phyloP scores from a whole-genome alignment of 2,888 invertebrate species.

The Volucella bombylans region DNA sequence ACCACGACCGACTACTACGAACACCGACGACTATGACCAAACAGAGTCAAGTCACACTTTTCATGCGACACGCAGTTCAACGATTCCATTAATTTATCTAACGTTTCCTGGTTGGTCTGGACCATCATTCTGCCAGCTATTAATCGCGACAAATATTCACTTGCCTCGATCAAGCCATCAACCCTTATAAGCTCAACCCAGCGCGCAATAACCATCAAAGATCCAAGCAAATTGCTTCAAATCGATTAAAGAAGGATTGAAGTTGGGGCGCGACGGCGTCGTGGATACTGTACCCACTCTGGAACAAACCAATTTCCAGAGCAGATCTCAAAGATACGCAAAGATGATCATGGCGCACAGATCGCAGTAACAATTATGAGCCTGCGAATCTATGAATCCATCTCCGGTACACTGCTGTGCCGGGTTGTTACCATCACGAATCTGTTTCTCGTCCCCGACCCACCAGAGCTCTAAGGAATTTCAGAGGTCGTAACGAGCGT shows the following conservation, averaged over 20 bases:
- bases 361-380: constrained; percentile 55
- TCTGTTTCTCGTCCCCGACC: neutral
- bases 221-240: constrained; percentile 17
- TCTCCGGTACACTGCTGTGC: neutral
- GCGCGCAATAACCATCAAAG: neutral
- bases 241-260: neutral
- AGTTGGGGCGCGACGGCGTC: neutral
- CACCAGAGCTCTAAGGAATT: constrained; percentile 49
- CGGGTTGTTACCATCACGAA: constrained; percentile 51
- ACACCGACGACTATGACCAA: neutral
- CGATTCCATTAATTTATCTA: constrained; percentile 65
- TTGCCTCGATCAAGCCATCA: constrained; percentile 20
- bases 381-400: constrained; percentile 51
- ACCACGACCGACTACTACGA: no score
- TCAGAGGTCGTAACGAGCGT: constrained; percentile 71
- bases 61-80: constrained; percentile 68
- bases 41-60: constrained; percentile 49
- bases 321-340: constrained; percentile 55
- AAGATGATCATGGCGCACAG: constrained; percentile 48
- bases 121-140: constrained; percentile 13
- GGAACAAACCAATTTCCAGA: constrained; percentile 50
- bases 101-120: constrained; percentile 56
- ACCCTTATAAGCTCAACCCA: no score
- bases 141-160: constrained; percentile 53
- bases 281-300: neutral